Evolutionary conservation across 2,888 invertebrate species (phyloP).

Genomic region (Macrophya annulata): DNA sequence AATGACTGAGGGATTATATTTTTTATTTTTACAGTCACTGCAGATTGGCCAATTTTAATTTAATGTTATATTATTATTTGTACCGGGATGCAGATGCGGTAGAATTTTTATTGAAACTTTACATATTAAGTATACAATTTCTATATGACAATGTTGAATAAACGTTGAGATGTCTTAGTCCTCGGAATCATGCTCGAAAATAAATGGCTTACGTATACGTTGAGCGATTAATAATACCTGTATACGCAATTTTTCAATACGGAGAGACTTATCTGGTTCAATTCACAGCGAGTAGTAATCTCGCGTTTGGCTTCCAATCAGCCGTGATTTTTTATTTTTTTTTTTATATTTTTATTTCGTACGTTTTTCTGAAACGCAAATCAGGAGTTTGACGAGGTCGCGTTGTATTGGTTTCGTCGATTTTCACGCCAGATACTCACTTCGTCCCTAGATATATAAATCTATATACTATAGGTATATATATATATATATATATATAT

Average conservation of each 20-base stretch:
- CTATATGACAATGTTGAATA: not conserved
- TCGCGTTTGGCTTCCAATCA: slow-evolving; percentile 35
- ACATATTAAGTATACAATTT: not conserved
- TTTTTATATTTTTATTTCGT: slow-evolving; percentile 9
- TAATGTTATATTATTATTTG: slow-evolving; percentile 1
- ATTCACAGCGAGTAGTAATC: slow-evolving; percentile 30
- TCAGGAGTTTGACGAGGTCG: slow-evolving; percentile 61
- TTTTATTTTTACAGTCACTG: not conserved
- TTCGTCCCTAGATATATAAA: not conserved
- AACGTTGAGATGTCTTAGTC: not conserved
- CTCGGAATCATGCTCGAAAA: not conserved
- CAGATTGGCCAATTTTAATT: not conserved
- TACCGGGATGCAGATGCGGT: not conserved
- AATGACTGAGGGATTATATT: not conserved
- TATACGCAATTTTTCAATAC: slow-evolving; percentile 16
- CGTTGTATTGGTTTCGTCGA: slow-evolving; percentile 48
- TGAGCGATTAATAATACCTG: not conserved
- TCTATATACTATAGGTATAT: slow-evolving; percentile 1
- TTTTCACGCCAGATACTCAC: slow-evolving; percentile 42
- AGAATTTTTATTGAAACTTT: not conserved
- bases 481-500: too few species aligned
- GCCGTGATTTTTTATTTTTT: slow-evolving; percentile 25
- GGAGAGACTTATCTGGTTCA: slow-evolving; percentile 28
- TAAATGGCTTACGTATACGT: slow-evolving; percentile 1
- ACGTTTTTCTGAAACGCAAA: slow-evolving; percentile 38